A percentile compares a stretch with the other conserved stretches of the same genome.
Evolutionary conservation across 1,140 invertebrate species (phyloP).

Genomic region (Amyelois transitella): DNA sequence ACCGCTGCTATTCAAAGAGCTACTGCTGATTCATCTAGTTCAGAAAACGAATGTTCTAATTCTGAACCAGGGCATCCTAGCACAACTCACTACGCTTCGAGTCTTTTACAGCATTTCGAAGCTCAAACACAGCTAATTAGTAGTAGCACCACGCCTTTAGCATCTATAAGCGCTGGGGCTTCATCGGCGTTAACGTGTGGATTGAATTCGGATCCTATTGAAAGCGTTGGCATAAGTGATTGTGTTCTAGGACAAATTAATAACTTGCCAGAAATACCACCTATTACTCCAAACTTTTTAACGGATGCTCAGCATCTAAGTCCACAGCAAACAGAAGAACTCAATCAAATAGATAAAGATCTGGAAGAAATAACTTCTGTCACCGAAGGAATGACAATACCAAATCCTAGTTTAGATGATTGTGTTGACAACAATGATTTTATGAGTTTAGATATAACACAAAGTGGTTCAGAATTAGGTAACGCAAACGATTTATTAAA

Average conservation of each 20-base stretch:
- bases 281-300: slow-evolving; percentile 57
- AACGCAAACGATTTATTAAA: slow-evolving; percentile 62
- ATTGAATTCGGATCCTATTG: slow-evolving; percentile 43
- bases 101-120: slow-evolving; percentile 78
- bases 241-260: slow-evolving; percentile 65
- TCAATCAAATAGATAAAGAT: slow-evolving; percentile 69
- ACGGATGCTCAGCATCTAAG: slow-evolving; percentile 57
- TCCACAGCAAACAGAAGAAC: slow-evolving; percentile 67
- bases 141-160: slow-evolving; percentile 59
- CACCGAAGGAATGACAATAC: slow-evolving; percentile 53
- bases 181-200: slow-evolving; percentile 36
- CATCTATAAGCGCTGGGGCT: slow-evolving; percentile 34
- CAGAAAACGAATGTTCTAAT: slow-evolving; percentile 76
- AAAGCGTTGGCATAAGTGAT: slow-evolving; percentile 53
- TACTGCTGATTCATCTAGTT: slow-evolving; percentile 77
- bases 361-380: slow-evolving; percentile 67
- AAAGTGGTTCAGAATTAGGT: slow-evolving; percentile 53
- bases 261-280: slow-evolving; percentile 56
- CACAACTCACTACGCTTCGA: slow-evolving; percentile 75
- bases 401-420: slow-evolving; percentile 64
- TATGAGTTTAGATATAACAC: slow-evolving; percentile 60
- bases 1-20: slow-evolving; percentile 81
- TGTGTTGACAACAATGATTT: slow-evolving; percentile 71
- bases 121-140: slow-evolving; percentile 78
- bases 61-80: slow-evolving; percentile 64